phyloP scores from a whole-genome alignment of 2,797 vertebrate species.

The Anabas testudineus region DNA sequence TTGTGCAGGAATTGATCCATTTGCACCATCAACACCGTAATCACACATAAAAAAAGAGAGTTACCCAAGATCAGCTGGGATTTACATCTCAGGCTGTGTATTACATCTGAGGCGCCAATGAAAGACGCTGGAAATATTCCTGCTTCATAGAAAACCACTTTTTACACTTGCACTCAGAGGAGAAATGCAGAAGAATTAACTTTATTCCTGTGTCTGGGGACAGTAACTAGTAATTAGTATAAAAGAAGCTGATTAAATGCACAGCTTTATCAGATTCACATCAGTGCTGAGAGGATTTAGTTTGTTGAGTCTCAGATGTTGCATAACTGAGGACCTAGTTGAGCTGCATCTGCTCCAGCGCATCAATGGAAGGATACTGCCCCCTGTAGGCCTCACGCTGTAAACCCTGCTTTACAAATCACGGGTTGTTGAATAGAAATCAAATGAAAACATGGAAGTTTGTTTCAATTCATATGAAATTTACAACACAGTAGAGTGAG shows the following conservation, averaged over 20 bases:
- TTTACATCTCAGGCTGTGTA: not conserved
- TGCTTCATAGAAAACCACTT: not conserved
- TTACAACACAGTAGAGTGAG: too few relatives aligned
- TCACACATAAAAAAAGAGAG: conserved; percentile 19
- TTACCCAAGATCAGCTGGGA: not conserved
- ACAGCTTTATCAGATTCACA: conserved; percentile 21
- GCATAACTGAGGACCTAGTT: conserved; percentile 15
- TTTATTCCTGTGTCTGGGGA: not conserved
- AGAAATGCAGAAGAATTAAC: not conserved
- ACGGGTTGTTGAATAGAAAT: too few relatives aligned
- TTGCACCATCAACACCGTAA: conserved; percentile 36
- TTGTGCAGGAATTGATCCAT: conserved; percentile 25
- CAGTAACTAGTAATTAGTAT: not conserved
- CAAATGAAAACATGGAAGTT: too few relatives aligned
- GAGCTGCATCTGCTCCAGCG: not conserved
- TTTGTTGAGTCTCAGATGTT: conserved; percentile 19
- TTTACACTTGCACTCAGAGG: not conserved
- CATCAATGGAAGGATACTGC: conserved; percentile 45
- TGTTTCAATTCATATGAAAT: too few relatives aligned
- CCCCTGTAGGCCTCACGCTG: conserved; percentile 46
- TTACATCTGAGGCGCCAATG: not conserved
- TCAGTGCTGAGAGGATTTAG: conserved; percentile 20
- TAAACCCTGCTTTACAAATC: too few relatives aligned
- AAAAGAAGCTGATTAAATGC: conserved; percentile 12
- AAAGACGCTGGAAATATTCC: not conserved